These are phyloP conservation scores for Okamejei kenojei DNA, from an alignment of 2,797 vertebrate species.

Conservation along the genomic window DNA sequence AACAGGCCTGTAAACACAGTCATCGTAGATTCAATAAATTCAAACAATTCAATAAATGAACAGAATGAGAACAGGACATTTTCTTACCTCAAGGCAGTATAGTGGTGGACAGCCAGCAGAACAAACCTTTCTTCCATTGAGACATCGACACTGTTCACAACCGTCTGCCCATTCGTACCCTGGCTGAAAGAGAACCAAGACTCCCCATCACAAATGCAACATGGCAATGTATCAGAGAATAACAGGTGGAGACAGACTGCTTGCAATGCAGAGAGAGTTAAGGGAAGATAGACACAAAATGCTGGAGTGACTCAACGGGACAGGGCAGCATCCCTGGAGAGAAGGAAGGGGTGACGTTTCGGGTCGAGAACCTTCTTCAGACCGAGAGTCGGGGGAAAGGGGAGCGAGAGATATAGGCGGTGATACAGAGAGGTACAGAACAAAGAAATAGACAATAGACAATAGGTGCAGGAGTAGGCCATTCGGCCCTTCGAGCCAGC, in stretches of 20 bases:
- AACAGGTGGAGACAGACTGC: not conserved
- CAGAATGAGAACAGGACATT: not conserved
- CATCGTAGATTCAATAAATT: too few species aligned
- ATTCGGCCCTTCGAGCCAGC: too few species aligned
- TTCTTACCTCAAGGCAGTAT: constrained; percentile 67
- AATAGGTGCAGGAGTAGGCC: too few species aligned
- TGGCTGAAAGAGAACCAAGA: constrained; percentile 50
- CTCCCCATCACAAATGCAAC: constrained; percentile 46
- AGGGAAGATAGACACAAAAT: not conserved
- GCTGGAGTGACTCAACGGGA: too few species aligned
- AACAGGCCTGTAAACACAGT: too few species aligned
- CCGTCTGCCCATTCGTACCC: constrained; percentile 69
- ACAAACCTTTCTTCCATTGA: constrained; percentile 63
- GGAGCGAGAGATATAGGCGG: too few species aligned
- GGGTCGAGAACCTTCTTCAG: too few species aligned
- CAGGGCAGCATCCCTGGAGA: constrained; percentile 39
- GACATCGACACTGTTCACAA: constrained; percentile 67
- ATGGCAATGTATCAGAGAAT: constrained; percentile 52
- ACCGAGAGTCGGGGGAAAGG: too few species aligned
- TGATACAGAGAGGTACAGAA: too few species aligned
- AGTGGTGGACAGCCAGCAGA: constrained; percentile 57
- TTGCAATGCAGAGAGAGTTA: not conserved
- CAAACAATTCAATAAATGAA: too few species aligned
- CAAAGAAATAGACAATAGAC: too few species aligned
- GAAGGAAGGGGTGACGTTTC: not conserved